These are phyloP conservation scores for Marronus borbonicus DNA, from an alignment of 2,888 invertebrate species.

Conservation along the genomic window DNA sequence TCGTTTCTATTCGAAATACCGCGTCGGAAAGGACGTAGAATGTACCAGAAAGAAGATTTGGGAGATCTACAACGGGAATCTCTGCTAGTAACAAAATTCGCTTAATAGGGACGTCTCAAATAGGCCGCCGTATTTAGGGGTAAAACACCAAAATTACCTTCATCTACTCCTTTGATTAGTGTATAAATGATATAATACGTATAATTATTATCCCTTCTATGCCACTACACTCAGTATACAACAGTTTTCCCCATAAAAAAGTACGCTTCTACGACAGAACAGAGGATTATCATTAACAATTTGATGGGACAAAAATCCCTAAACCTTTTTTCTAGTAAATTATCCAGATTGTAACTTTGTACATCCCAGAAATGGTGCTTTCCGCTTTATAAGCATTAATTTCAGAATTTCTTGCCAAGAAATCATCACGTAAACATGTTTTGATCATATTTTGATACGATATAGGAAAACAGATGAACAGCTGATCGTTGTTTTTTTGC, in stretches of 20 bases:
- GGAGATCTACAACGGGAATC: constrained; percentile 26
- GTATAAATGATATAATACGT: constrained; percentile 64
- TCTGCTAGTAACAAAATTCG: background rate
- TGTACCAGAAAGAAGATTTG: constrained; percentile 21
- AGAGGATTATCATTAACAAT: constrained; percentile 30
- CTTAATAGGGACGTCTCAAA: background rate
- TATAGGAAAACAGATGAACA: constrained; percentile 45
- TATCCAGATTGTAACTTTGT: too few species aligned
- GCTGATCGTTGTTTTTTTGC: constrained; percentile 43
- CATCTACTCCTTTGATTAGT: constrained; percentile 68
- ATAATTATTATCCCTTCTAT: constrained; percentile 58
- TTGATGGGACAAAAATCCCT: constrained; percentile 55
- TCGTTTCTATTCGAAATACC: background rate
- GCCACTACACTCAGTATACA: constrained; percentile 63
- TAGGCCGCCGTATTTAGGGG: background rate
- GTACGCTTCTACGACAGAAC: constrained; percentile 51
- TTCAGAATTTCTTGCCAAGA: background rate
- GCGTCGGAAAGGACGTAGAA: constrained; percentile 9
- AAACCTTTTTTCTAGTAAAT: constrained; percentile 25
- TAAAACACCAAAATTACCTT: constrained; percentile 62
- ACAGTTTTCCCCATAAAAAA: constrained; percentile 66
- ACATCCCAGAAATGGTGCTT: too few species aligned
- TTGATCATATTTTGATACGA: constrained; percentile 1
- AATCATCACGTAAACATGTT: background rate
- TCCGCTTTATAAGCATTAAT: background rate